Percentiles rank a stretch among this genome's conserved stretches.
phyloP scores from a whole-genome alignment of 2,797 vertebrate genomes.

The Neosilurus hyrtlii region DNA sequence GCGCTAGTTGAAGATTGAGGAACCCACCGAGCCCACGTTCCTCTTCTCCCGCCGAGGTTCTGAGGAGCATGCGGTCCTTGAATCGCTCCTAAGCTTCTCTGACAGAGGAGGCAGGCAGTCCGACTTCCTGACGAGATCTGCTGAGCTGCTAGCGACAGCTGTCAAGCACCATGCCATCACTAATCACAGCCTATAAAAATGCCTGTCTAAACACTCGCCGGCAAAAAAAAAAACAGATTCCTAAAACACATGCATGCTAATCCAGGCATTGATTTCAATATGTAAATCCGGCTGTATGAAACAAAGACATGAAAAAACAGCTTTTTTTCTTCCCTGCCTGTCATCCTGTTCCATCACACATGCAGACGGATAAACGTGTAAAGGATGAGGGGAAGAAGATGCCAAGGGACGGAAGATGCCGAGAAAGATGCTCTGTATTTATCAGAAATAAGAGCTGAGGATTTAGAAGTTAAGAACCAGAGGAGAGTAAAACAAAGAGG shows the following conservation, averaged over 20 bases:
- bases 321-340: conserved; percentile 30
- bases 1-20: conserved; percentile 54
- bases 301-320: conserved; percentile 12
- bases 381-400: conserved; percentile 19
- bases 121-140: conserved; percentile 54
- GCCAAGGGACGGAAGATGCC: conserved; percentile 39
- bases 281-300: conserved; percentile 56
- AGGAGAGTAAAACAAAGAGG: conserved; percentile 28
- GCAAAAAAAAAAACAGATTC: conserved; percentile 23
- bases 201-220: conserved; percentile 53
- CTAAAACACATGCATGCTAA: conserved; percentile 29
- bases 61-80: conserved; percentile 29
- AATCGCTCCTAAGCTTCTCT: conserved; percentile 53
- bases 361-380: conserved; percentile 45
- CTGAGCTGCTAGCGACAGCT: conserved; percentile 61
- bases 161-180: conserved; percentile 57
- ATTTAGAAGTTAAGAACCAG: conserved; percentile 37
- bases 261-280: conserved; percentile 54
- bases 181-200: conserved; percentile 58
- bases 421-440: conserved; percentile 21
- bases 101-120: conserved; percentile 53
- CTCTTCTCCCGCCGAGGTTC: conserved; percentile 38
- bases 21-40: conserved; percentile 41
- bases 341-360: conserved; percentile 47
- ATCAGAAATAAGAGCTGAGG: conserved; percentile 31